Conservation (phyloP, 1,140 invertebrate genomes). For the Magallana ariakensis region DNA sequence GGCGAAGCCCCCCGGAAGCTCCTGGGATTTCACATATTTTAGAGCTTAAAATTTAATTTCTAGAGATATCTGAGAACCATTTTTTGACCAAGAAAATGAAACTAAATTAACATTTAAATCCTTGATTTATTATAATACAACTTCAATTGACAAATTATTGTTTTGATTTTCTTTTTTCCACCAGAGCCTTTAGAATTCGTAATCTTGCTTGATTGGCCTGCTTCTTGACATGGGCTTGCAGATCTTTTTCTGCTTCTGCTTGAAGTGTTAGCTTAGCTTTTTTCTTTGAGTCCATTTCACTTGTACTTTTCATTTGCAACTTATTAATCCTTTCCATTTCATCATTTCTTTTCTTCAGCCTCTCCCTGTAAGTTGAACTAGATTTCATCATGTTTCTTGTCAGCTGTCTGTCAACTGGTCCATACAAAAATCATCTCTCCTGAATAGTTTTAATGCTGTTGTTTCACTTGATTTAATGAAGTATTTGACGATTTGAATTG, state of each 20-base stretch:
- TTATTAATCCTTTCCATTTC: constrained; percentile 1
- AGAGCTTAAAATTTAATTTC: constrained; percentile 15
- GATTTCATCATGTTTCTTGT: constrained; percentile 27
- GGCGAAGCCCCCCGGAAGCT: neutral
- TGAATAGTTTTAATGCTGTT: constrained; percentile 6
- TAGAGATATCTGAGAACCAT: neutral
- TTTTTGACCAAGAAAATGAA: constrained; percentile 1
- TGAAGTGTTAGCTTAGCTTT: neutral
- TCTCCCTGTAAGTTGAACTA: constrained; percentile 6
- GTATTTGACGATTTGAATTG: constrained; percentile 59
- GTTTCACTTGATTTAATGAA: constrained; percentile 14
- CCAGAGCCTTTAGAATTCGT: neutral
- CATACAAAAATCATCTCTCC: constrained; percentile 24
- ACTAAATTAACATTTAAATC: constrained; percentile 15
- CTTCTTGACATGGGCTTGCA: neutral
- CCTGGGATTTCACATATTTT: constrained; percentile 24
- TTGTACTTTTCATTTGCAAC: neutral
- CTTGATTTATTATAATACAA: neutral
- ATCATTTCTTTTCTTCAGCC: constrained; percentile 28
- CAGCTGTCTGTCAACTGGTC: neutral
- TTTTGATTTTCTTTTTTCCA: neutral
- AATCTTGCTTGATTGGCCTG: constrained; percentile 16
- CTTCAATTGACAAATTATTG: constrained; percentile 10
- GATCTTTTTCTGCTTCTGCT: constrained; percentile 11
- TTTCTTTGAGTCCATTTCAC: constrained; percentile 10